Evolutionary conservation across 1,140 invertebrate species (phyloP).

Genomic region (Plodia interpunctella): DNA sequence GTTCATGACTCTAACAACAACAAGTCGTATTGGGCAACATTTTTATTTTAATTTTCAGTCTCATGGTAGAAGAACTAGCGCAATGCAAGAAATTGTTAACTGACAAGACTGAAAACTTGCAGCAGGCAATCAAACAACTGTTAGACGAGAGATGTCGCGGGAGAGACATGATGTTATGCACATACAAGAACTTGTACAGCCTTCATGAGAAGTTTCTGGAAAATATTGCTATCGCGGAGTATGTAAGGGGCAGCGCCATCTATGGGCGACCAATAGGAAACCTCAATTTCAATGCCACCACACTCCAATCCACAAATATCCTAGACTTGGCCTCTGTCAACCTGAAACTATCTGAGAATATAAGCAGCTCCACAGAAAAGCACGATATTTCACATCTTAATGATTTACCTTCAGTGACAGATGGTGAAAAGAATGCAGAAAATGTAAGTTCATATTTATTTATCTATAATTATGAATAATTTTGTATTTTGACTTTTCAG

Average conservation of each 20-base stretch:
- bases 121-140: slow-evolving; percentile 84
- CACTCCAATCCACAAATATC: slow-evolving; percentile 68
- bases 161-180: slow-evolving; percentile 83
- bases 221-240: slow-evolving; percentile 63
- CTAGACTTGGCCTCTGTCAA: slow-evolving; percentile 68
- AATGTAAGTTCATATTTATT: slow-evolving; percentile 41
- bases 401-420: slow-evolving; percentile 52
- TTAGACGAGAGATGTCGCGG: slow-evolving; percentile 85
- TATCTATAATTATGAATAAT: too few relatives aligned
- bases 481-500: too few relatives aligned
- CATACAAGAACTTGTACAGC: slow-evolving; percentile 80
- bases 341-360: slow-evolving; percentile 71
- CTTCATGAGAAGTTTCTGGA: slow-evolving; percentile 73
- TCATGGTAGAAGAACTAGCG: slow-evolving; percentile 94
- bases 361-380: slow-evolving; percentile 63
- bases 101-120: slow-evolving; percentile 86
- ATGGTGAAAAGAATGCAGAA: slow-evolving; percentile 67
- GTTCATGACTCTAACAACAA: too few relatives aligned
- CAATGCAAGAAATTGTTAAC: slow-evolving; percentile 88
- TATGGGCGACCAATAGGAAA: slow-evolving; percentile 66
- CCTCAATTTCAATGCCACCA: slow-evolving; percentile 63
- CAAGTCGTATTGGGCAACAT: slow-evolving; percentile 13
- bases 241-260: slow-evolving; percentile 46
- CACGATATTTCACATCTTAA: slow-evolving; percentile 62
- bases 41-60: slow-evolving; percentile 71